Percentiles rank a stretch among this genome's conserved stretches.
phyloP scores from a whole-genome alignment of 1,140 invertebrate species.

The Aphidius ervi region DNA sequence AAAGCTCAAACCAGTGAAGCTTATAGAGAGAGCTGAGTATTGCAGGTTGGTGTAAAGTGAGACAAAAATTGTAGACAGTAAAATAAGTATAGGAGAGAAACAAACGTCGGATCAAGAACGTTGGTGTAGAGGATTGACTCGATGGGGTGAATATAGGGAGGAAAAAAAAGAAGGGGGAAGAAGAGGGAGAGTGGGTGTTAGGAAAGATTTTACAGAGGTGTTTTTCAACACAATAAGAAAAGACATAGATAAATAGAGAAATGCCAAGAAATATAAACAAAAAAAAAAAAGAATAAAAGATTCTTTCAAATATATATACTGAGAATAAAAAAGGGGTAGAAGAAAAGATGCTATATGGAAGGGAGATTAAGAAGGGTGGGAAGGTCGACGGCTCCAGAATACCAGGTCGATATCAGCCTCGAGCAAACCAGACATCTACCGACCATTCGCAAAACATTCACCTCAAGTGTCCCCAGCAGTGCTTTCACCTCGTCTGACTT shows the following conservation, averaged over 20 bases:
- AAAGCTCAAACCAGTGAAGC: constrained; percentile 3
- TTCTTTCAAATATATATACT: background rate
- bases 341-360: constrained; percentile 14
- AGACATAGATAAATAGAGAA: constrained; percentile 19
- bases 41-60: constrained; percentile 1
- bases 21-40: constrained; percentile 2
- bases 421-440: constrained; percentile 55
- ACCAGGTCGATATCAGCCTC: constrained; percentile 52
- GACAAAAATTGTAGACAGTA: constrained; percentile 5
- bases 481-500: constrained; percentile 19
- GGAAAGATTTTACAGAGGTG: background rate
- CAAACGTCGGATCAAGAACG: constrained; percentile 14
- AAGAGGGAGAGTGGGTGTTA: background rate
- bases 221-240: background rate
- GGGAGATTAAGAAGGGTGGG: constrained; percentile 24
- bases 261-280: background rate
- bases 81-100: constrained; percentile 6
- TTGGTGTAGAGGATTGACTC: background rate
- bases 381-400: constrained; percentile 42
- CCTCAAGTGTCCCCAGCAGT: constrained; percentile 51
- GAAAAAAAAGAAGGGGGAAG: background rate
- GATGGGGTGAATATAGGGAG: background rate
- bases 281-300: constrained; percentile 3
- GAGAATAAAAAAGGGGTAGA: constrained; percentile 28
- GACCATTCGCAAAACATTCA: constrained; percentile 56